phyloP scores from a whole-genome alignment of 2,113 vertebrate species.

The Papio anubis region DNA sequence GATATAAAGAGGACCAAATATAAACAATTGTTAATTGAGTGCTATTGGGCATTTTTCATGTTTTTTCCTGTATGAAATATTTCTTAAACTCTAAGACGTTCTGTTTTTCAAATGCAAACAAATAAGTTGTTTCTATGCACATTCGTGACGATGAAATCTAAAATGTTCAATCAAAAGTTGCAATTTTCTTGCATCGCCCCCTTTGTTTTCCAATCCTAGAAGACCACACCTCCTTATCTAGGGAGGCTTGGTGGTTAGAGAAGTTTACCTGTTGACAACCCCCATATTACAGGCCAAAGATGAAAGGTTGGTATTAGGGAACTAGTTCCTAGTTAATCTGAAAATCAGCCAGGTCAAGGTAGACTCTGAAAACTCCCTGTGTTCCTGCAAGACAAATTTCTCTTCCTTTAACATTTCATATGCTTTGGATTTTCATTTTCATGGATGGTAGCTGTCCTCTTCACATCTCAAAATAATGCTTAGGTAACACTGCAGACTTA shows the following conservation, averaged over 20 bases:
- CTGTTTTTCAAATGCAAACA: conserved; percentile 17
- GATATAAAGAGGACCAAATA: background rate
- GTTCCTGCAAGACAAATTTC: background rate
- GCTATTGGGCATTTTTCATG: background rate
- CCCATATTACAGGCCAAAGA: background rate
- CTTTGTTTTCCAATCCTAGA: background rate
- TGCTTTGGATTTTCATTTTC: background rate
- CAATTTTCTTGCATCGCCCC: background rate
- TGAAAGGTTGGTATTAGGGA: background rate
- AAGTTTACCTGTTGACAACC: background rate
- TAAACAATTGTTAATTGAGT: background rate
- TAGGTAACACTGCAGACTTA: background rate
- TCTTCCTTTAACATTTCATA: background rate
- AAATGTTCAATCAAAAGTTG: background rate
- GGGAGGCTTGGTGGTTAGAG: background rate
- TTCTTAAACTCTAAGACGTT: background rate
- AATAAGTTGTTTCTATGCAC: background rate
- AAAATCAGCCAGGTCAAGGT: background rate
- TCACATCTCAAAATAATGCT: background rate
- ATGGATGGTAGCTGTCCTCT: background rate
- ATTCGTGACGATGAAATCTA: background rate
- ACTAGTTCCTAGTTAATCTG: background rate
- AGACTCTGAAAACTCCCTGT: background rate
- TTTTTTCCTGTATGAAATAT: background rate
- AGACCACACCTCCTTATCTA: background rate